Base-by-base conservation (phyloP, 2,888 invertebrate species). In the Pemphredon lugubris region DNA sequence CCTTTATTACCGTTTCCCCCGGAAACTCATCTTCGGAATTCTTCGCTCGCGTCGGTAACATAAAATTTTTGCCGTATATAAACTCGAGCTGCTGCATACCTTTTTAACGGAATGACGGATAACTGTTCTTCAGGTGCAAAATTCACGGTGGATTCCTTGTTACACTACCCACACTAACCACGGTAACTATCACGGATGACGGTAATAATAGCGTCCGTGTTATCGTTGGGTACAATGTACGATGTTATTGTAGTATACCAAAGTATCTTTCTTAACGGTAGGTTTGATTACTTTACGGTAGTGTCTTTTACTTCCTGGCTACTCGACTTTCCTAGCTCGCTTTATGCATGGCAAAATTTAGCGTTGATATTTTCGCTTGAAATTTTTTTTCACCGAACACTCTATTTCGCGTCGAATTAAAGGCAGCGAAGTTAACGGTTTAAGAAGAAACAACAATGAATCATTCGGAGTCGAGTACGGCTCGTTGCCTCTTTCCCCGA, bases 201-300 rank as follows among this genome's bases (percentile, higher is more conserved):
- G 30, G 11, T 37, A 42, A 6, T 7, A 21, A 34, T 47, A 34
- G 7, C 13, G 5, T n/a, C 9, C 2, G 30, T 2, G 23, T 55
- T 50, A 45, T 37, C 13, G 13, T 34, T 30, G 20, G 11, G n/a
- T 7, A 32, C 16, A 53, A 59, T 34, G 18, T n/a, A 9, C 30
- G 44, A 30, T 48, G 48, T 54, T 13, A 39, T 69, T 59, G 40
- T 60, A 13, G 42, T 47, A 40, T 14, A 32, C 26, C 21, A 26
- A 32, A 48, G 40, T 54, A 51, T 68, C 53, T 60, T 53, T 48
- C n/a, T 53, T 70, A 70, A 70, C 69, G 69, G 69, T 70, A 69
- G 54, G 42, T 69, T 60, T 53, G 69, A 70, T 69, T 69, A 70
- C 69, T 60, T 60, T 60, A 69, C 70, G 69, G 69, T 69, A 70